A percentile compares a stretch with the other conserved stretches of the same genome.
Conservation (phyloP, 1,140 invertebrate species). For the Drosophila asahinai region DNA sequence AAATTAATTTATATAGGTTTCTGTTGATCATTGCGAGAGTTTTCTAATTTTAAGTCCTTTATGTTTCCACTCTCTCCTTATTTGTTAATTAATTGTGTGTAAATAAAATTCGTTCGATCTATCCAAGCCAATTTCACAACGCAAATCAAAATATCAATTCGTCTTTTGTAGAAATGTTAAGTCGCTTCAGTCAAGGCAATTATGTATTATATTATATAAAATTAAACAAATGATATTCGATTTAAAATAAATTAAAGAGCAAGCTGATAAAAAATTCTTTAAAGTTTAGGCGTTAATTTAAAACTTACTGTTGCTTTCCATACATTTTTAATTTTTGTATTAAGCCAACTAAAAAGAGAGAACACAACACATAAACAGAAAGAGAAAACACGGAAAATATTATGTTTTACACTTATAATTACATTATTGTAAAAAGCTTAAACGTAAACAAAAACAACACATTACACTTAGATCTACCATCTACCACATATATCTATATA, state of each 20-base stretch:
- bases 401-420: conserved; percentile 74
- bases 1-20: conserved; percentile 53
- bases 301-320: conserved; percentile 76
- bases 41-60: conserved; percentile 76
- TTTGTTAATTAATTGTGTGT: conserved; percentile 75
- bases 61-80: conserved; percentile 37
- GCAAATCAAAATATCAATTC: conserved; percentile 71
- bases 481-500: conserved; percentile 20
- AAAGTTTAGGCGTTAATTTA: conserved; percentile 71
- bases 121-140: conserved; percentile 39
- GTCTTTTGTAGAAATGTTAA: conserved; percentile 69
- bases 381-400: conserved; percentile 22
- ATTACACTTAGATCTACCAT: conserved; percentile 61
- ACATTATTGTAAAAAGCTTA: conserved; percentile 76
- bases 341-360: conserved; percentile 56
- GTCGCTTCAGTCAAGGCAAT: conserved; percentile 76
- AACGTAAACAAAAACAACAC: conserved; percentile 69
- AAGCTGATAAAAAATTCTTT: conserved; percentile 37
- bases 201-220: conserved; percentile 81
- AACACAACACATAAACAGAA: conserved; percentile 23
- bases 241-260: conserved; percentile 48
- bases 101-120: conserved; percentile 65
- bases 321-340: conserved; percentile 77
- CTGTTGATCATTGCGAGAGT: conserved; percentile 57
- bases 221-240: conserved; percentile 50